Percentiles rank a stretch among this genome's conserved stretches.
Evolutionary conservation across 2,888 invertebrate species (phyloP).

Genomic region (Andrena chrysosceles): DNA sequence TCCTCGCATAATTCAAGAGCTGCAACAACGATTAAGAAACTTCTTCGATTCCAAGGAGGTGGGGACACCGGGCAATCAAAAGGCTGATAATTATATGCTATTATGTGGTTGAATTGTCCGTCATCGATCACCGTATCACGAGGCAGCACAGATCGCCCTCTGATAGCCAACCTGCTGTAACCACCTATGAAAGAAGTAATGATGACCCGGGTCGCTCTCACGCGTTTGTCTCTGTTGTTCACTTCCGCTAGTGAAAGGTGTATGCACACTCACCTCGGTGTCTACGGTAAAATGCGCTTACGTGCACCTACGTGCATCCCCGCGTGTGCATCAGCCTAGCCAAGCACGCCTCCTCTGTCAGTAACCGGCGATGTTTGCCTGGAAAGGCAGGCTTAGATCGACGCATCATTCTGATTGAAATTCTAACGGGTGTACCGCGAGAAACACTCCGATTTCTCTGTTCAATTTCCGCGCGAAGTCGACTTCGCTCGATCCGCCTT

Average conservation of each 20-base stretch:
- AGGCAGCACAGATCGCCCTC: constrained; percentile 13
- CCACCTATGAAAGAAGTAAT: constrained; percentile 62
- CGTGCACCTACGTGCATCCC: constrained; percentile 62
- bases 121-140: constrained; percentile 22
- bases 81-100: constrained; percentile 28
- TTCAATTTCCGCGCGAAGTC: not conserved
- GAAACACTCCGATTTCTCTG: constrained; percentile 26
- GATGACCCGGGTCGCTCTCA: constrained; percentile 80
- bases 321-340: constrained; percentile 44
- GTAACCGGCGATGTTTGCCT: constrained; percentile 39
- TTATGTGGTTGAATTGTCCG: constrained; percentile 12
- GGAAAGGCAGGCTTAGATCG: constrained; percentile 48
- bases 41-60: not conserved
- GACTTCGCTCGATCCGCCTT: not conserved
- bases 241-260: constrained; percentile 82
- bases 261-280: constrained; percentile 65
- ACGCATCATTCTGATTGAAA: constrained; percentile 67
- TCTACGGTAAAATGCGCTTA: constrained; percentile 67
- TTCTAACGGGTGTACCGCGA: constrained; percentile 50
- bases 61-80: not conserved
- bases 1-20: not conserved
- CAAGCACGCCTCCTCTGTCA: constrained; percentile 43
- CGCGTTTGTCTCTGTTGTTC: constrained; percentile 76
- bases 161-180: constrained; percentile 15
- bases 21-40: not conserved